These are phyloP conservation scores for Clostera curtula DNA, from an alignment of 2,888 invertebrate species.

Conservation along the genomic window DNA sequence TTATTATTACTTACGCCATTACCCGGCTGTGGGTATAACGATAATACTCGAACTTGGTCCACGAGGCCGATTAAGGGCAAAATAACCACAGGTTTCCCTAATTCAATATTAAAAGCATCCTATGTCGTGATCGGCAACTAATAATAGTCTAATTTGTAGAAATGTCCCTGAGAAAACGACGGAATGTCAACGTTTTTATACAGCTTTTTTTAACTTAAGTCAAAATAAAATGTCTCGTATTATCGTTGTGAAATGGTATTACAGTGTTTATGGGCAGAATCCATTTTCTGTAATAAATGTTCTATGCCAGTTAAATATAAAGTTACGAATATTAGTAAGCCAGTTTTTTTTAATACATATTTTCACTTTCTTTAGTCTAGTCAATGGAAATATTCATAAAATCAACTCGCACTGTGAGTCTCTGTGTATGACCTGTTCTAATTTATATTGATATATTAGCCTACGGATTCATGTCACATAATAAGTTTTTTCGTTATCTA, in stretches of 20 bases:
- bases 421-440: too few relatives aligned
- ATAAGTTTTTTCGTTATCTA: too few relatives aligned
- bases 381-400: too few relatives aligned
- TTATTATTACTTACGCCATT: constrained; percentile 73
- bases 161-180: constrained; percentile 73
- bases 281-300: constrained; percentile 35
- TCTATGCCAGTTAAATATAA: constrained; percentile 33
- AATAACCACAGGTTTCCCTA: constrained; percentile 71
- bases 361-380: too few relatives aligned
- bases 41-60: constrained; percentile 60
- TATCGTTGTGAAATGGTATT: constrained; percentile 39
- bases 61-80: constrained; percentile 65
- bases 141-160: constrained; percentile 71
- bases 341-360: too few relatives aligned
- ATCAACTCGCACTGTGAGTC: too few relatives aligned
- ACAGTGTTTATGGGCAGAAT: constrained; percentile 42
- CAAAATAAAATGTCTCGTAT: constrained; percentile 52
- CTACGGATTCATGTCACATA: too few relatives aligned
- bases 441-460: too few relatives aligned
- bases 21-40: constrained; percentile 67
- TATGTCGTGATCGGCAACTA: constrained; percentile 70
- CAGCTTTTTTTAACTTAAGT: constrained; percentile 36
- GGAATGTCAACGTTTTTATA: constrained; percentile 66
- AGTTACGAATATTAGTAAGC: constrained; percentile 32
- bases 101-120: constrained; percentile 76